A percentile compares a stretch with the other conserved stretches of the same genome.
phyloP scores from a whole-genome alignment of 2,888 invertebrate genomes.

The Chydorus sphaericus region DNA sequence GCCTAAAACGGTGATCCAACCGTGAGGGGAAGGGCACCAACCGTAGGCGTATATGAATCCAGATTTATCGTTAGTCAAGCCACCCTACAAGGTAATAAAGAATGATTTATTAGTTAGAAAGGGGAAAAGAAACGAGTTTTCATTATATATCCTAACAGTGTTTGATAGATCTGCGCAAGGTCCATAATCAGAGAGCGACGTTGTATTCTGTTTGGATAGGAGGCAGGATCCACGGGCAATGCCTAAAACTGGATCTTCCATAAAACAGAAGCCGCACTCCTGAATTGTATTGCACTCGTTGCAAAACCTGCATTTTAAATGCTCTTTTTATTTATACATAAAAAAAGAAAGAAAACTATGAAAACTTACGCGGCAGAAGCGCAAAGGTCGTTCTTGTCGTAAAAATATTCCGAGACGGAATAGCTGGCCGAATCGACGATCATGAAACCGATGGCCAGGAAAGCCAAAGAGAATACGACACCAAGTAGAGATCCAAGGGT shows the following conservation, averaged over 20 bases:
- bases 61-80: neutral
- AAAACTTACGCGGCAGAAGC: slow-evolving; percentile 16
- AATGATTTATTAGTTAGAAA: neutral
- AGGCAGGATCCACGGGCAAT: slow-evolving; percentile 22
- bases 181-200: slow-evolving; percentile 7
- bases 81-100: neutral
- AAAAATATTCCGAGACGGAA: slow-evolving; percentile 22
- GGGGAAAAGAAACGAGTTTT: slow-evolving; percentile 10
- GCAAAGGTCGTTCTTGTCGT: slow-evolving; percentile 14
- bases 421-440: slow-evolving; percentile 25
- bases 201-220: neutral
- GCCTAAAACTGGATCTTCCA: slow-evolving; percentile 16
- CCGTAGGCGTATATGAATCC: slow-evolving; percentile 28
- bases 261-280: slow-evolving; percentile 34
- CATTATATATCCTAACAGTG: slow-evolving; percentile 14
- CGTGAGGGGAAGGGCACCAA: slow-evolving; percentile 31
- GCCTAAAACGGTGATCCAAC: slow-evolving; percentile 32
- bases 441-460: slow-evolving; percentile 32
- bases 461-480: slow-evolving; percentile 28
- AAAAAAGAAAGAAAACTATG: neutral
- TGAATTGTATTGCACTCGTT: slow-evolving; percentile 30
- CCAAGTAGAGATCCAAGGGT: slow-evolving; percentile 26
- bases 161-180: slow-evolving; percentile 3
- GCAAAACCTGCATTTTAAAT: slow-evolving; percentile 26
- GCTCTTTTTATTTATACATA: neutral